A percentile compares a stretch with the other conserved stretches of the same genome.
phyloP scores from a whole-genome alignment of 2,113 vertebrate species.

The Parus major region DNA sequence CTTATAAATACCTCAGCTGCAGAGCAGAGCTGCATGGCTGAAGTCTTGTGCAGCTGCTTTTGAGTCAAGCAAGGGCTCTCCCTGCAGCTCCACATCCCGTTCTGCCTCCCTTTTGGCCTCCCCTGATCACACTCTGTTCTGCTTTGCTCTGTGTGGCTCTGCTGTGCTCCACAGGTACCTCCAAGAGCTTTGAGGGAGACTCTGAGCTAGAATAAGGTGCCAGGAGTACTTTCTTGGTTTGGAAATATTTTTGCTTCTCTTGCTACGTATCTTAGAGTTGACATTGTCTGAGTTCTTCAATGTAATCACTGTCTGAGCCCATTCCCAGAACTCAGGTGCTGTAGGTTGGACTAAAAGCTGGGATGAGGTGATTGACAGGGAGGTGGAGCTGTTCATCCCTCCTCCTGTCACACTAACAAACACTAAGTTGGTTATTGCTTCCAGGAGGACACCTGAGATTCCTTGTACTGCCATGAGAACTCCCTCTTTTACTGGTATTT shows the following conservation, averaged over 20 bases:
- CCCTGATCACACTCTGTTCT: rapidly evolving
- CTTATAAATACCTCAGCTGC: background rate
- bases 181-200: background rate
- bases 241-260: background rate
- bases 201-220: background rate
- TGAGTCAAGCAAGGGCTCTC: background rate
- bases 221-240: background rate
- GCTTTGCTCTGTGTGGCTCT: background rate
- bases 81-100: background rate
- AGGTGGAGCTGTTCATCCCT: background rate
- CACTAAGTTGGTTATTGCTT: background rate
- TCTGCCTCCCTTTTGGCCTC: background rate
- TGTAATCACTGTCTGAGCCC: background rate
- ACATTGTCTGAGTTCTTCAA: background rate
- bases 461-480: background rate
- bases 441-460: background rate
- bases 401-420: background rate
- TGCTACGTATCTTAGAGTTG: background rate
- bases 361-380: background rate
- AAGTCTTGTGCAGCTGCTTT: background rate
- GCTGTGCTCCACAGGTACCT: background rate
- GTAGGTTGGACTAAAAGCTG: background rate
- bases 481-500: background rate
- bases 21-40: background rate
- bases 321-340: background rate